A percentile compares a stretch with the other conserved stretches of the same genome.
Evolutionary conservation across 2,113 vertebrate genomes (phyloP).

Genomic region (Aptenodytes forsteri): DNA sequence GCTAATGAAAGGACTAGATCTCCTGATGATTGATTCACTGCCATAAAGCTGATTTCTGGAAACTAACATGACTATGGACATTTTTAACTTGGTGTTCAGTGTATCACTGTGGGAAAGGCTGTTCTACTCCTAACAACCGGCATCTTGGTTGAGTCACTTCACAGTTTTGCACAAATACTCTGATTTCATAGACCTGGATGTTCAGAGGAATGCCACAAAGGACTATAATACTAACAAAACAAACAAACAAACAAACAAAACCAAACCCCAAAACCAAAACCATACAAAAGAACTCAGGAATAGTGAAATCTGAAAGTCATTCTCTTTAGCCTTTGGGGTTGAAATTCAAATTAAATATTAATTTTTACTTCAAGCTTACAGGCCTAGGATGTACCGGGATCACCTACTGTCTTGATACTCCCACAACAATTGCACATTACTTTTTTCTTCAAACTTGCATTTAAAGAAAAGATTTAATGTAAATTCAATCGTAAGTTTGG

Average conservation of each 20-base stretch:
- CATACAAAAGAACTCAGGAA: neutral
- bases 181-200: neutral
- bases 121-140: neutral
- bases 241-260: too few relatives aligned
- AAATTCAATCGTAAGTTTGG: neutral
- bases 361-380: neutral
- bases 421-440: neutral
- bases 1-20: neutral
- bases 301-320: neutral
- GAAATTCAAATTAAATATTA: neutral
- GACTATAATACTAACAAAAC: neutral
- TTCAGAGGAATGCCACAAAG: neutral
- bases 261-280: neutral
- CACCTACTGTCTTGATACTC: neutral
- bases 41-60: neutral
- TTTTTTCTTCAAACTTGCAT: neutral
- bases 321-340: neutral
- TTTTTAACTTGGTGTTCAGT: neutral
- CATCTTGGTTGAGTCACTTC: neutral
- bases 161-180: neutral
- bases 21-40: neutral
- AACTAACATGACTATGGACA: neutral
- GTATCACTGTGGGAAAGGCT: neutral
- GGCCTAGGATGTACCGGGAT: neutral
- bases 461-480: neutral